Evolutionary conservation across 1,140 invertebrate genomes (phyloP), one percentile per base, ranked within the genome.

Genomic region (Calosoma granatense): DNA sequence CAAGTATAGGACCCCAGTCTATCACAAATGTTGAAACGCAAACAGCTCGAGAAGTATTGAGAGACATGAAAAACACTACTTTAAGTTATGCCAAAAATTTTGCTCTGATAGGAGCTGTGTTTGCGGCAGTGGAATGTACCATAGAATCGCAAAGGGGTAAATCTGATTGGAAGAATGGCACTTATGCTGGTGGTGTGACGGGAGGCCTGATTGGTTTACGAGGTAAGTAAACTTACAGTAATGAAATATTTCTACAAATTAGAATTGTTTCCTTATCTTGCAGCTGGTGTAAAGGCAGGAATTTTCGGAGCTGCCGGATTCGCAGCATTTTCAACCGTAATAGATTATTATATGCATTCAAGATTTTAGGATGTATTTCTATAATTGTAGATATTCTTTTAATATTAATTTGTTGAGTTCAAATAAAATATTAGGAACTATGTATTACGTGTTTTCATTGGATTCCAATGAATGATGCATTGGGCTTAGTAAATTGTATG

Each of bases 71-170:
- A 74, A 78, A 76, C 0, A 87, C 94, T 3, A 94, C 92, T 53
- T 69, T 94, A 39, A 84, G 89, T 54, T 97, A 98, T 76, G 95
- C 90, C 0, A 98, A 98, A 76, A 98, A 97, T 73, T 99, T 99
- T 83, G 96, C 94, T 17, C 76, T 96, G 51, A 81, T 98, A 62
- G 97, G 96, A 56, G 83, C 86, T 19, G 80, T 98, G 52, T 99
- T 98, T 76, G 86, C 95, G 22, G 88, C 85, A 4, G 84, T 94
- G 9, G 94, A 97, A 76, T 98, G 95, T 71, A 79, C 83, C 17
- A 89, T 97, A 69, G 94, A 98, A 82, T 83, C 81, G 56, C 89
- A 92, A 73, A 77, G 95, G 65, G 95, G 92, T 20, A 95, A 95
- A 73, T 87, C 83, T 51, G 95, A 98, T 71, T 95, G 95, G 91